phyloP scores from a whole-genome alignment of 2,888 invertebrate genomes.

The Pycnomerus fuliginosus region DNA sequence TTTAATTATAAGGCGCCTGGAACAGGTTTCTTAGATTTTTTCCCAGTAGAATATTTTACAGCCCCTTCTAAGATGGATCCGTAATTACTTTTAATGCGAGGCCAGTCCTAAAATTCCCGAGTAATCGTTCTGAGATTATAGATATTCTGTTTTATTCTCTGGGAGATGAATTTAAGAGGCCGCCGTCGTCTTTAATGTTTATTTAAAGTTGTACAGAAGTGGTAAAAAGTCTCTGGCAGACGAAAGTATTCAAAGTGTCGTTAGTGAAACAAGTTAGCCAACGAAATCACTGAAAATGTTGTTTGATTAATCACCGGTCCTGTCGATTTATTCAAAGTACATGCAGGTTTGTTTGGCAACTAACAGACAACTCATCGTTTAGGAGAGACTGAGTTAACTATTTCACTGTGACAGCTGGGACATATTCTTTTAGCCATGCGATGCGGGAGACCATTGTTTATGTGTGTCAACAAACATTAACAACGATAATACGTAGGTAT shows the following conservation, averaged over 20 bases:
- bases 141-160: no score
- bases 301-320: no score
- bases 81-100: slow-evolving; percentile 19
- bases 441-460: no score
- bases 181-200: slow-evolving; percentile 13
- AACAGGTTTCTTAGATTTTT: slow-evolving; percentile 20
- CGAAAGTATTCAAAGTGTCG: slow-evolving; percentile 21
- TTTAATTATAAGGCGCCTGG: slow-evolving; percentile 32
- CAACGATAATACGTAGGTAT: no score
- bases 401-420: no score
- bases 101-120: slow-evolving; percentile 10
- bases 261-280: slow-evolving; percentile 13
- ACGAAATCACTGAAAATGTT: no score
- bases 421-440: no score
- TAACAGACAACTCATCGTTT: slow-evolving; percentile 21
- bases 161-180: no score
- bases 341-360: slow-evolving; percentile 15
- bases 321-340: no score
- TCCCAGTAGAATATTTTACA: slow-evolving; percentile 9
- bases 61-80: slow-evolving; percentile 10
- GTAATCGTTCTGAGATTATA: no score
- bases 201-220: slow-evolving; percentile 15
- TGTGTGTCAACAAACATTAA: no score
- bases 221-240: slow-evolving; percentile 10
- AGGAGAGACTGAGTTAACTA: no score